Conservation (phyloP, 1,140 invertebrate genomes). For the Pachyrhynchus sulphureomaculatus region DNA sequence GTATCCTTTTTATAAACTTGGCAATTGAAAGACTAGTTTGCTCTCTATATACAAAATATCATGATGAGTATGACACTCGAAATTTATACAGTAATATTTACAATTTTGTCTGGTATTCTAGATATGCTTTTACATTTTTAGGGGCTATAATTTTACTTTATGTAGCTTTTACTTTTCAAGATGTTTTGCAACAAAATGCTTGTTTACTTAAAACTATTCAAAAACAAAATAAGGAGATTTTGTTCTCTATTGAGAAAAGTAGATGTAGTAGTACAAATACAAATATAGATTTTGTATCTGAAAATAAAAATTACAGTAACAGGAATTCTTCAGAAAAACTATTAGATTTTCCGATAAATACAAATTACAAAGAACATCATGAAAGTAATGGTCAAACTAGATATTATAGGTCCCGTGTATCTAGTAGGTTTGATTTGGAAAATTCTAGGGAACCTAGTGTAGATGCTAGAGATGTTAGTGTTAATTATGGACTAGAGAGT, state of each 20-base stretch:
- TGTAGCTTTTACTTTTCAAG: conserved; percentile 29
- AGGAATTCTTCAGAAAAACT: too few species aligned
- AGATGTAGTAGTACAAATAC: neutral
- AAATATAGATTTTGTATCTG: conserved; percentile 3
- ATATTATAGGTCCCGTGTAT: too few species aligned
- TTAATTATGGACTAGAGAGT: neutral
- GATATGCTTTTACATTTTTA: conserved; percentile 39
- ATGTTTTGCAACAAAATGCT: conserved; percentile 32
- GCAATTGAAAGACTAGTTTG: conserved; percentile 44
- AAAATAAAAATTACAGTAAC: neutral
- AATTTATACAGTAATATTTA: conserved; percentile 36
- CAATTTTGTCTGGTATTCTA: conserved; percentile 39
- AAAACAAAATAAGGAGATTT: conserved; percentile 36
- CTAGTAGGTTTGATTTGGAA: neutral
- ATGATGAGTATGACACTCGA: conserved; percentile 17
- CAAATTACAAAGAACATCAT: neutral
- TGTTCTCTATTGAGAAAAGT: conserved; percentile 21
- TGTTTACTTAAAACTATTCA: conserved; percentile 33
- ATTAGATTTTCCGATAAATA: neutral
- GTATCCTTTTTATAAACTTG: conserved; percentile 39
- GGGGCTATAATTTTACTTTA: conserved; percentile 33
- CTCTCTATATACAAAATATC: conserved; percentile 22
- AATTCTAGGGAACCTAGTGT: conserved; percentile 1
- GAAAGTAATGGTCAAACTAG: too few species aligned
- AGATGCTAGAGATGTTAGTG: neutral